Conservation (phyloP, 2,888 invertebrate genomes). For the Chymomyza fuscimana region DNA sequence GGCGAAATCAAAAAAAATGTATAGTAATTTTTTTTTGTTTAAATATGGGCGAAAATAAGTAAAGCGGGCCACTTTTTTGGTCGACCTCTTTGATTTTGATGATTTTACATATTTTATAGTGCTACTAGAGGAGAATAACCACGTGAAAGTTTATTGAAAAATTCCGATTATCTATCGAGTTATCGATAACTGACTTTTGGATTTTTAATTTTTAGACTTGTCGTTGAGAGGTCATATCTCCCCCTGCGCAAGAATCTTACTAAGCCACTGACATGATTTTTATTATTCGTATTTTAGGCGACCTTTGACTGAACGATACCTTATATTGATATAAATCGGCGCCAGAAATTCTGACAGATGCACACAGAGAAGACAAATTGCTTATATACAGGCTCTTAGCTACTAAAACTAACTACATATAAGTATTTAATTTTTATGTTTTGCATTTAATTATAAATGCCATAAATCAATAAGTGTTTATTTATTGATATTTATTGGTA, state of each 20-base stretch:
- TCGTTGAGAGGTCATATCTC: too few species aligned
- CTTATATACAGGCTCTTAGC: background rate
- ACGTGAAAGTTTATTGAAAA: too few species aligned
- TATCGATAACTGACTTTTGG: too few species aligned
- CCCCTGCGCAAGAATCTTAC: background rate
- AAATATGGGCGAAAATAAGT: too few species aligned
- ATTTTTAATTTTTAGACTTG: too few species aligned
- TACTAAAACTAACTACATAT: background rate
- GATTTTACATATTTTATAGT: too few species aligned
- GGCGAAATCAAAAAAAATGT: too few species aligned
- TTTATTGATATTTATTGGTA: background rate
- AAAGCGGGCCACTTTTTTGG: too few species aligned
- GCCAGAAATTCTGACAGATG: background rate
- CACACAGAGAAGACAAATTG: background rate
- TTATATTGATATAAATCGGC: background rate
- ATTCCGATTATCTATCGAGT: too few species aligned
- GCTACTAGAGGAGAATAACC: too few species aligned
- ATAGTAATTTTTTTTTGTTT: too few species aligned
- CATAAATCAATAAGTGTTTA: conserved; percentile 43
- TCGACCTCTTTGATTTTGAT: too few species aligned
- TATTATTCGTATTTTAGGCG: background rate
- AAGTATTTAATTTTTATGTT: background rate
- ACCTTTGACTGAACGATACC: background rate
- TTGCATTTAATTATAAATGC: conserved; percentile 58
- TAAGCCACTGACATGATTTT: background rate